A percentile compares a stretch with the other conserved stretches of the same genome.
Evolutionary conservation across 2,888 invertebrate genomes (phyloP).

Genomic region (Nomada goodeniana): DNA sequence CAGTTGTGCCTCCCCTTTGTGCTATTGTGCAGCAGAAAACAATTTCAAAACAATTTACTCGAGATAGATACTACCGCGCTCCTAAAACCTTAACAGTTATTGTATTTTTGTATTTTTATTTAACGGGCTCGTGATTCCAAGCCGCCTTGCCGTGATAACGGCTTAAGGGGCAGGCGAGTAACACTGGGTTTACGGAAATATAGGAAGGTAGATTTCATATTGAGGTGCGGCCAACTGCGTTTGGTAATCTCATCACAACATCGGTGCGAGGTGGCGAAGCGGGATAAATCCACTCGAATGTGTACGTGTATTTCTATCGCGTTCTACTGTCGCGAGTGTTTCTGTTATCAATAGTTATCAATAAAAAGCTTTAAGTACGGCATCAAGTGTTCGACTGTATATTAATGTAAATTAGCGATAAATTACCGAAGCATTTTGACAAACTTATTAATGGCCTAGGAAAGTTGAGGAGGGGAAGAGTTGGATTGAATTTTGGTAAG

Average conservation of each 20-base stretch:
- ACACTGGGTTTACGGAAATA: constrained; percentile 71
- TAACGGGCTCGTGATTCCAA: constrained; percentile 38
- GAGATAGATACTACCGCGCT: background rate
- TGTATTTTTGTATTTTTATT: constrained; percentile 6
- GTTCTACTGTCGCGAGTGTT: constrained; percentile 28
- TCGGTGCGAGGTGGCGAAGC: constrained; percentile 82
- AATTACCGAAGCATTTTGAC: constrained; percentile 22
- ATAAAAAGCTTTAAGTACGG: constrained; percentile 54
- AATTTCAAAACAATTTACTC: background rate
- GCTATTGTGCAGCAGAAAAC: background rate
- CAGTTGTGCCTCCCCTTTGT: background rate
- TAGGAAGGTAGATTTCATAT: constrained; percentile 82
- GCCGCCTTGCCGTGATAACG: constrained; percentile 48
- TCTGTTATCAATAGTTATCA: constrained; percentile 51
- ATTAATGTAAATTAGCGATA: constrained; percentile 4
- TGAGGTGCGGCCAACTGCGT: constrained; percentile 88
- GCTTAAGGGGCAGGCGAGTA: constrained; percentile 65
- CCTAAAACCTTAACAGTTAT: background rate
- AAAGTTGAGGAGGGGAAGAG: background rate
- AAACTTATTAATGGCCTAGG: too few species aligned
- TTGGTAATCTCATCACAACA: constrained; percentile 90
- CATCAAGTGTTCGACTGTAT: constrained; percentile 49
- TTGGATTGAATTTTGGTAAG: background rate
- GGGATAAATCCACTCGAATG: constrained; percentile 78
- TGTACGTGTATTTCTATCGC: constrained; percentile 39